Evolutionary conservation across 2,113 vertebrate genomes (phyloP), one percentile per base, ranked within the genome.

Genomic region (Crotalus viridis): DNA sequence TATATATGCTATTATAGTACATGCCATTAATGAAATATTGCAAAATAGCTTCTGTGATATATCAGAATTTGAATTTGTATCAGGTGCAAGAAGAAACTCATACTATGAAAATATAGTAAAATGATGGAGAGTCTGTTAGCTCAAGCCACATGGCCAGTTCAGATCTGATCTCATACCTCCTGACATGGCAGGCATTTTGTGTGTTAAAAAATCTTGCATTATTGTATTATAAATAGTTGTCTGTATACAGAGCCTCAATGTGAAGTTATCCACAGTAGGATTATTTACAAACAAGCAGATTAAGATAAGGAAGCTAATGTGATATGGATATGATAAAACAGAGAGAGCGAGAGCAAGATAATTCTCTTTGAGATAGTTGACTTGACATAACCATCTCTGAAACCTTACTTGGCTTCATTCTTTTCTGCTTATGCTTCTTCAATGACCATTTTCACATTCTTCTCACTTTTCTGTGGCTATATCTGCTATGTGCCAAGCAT

Each of bases 361-460:
- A 91, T 57, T 0, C 91, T 94, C 92, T 93, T 26, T 64, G 61
- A 64, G 61, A n/a, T 64, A 64, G 4, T 64, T 61, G 22, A 61
- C 95, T 97, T 97, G 96, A 97, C 95, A 97, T 96, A 97, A 92
- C 94, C 19, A 2, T 96, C 94, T 85, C 69, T 10, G 0, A 91
- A 94, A 96, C 87, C 96, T 94, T 95, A 94, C 95, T 96, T 97
- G 94, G 91, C 94, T 94, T 74, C 88, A 87, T 92, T 93, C 91
- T 89, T 92, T 74, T 95, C 43, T 46, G 28, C 3, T 55, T 89
- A 54, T 26, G 46, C 94, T 0, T 0, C 1, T 89, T 86, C 90
- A 2, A 0, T 4, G 87, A 93, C 85, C 10, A 88, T 90, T 56
- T 54, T 51, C 26, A 22, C 28, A 85, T 92, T 64, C 24, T 64